Percentiles rank a stretch among this genome's conserved stretches.
Evolutionary conservation across 35 echinoderm and acorn worm genomes (phyloP).

Genomic region (Diadema setosum): DNA sequence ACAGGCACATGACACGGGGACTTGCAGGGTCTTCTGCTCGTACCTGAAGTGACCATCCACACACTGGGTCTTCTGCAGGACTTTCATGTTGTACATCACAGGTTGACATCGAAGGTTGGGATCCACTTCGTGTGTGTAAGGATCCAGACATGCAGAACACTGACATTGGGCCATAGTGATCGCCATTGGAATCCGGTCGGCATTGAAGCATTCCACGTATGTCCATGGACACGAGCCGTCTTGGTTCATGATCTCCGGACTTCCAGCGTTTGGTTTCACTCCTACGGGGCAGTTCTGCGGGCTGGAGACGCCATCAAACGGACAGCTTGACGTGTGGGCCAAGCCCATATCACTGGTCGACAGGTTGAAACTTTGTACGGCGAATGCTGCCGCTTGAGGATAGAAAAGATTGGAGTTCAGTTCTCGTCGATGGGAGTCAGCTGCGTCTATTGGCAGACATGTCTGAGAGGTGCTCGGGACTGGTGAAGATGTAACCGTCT

Average conservation of each 20-base stretch:
- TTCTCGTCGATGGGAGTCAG: not conserved
- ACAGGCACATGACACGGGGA: not conserved
- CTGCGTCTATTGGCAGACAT: not conserved
- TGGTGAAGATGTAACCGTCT: not conserved
- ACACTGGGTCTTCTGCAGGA: not conserved
- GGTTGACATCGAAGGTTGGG: not conserved
- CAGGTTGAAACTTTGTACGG: not conserved
- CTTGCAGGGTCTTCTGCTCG: not conserved
- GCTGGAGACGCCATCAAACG: not conserved
- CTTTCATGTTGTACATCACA: not conserved
- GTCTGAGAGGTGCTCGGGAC: not conserved
- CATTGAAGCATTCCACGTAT: not conserved
- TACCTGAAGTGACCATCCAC: not conserved
- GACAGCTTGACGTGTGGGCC: not conserved
- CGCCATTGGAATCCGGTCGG: not conserved
- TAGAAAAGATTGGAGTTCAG: not conserved
- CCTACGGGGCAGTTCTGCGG: not conserved
- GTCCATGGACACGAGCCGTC: not conserved
- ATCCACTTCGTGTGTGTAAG: not conserved
- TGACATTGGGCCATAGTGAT: constrained; percentile 13
- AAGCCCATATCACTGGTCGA: not conserved
- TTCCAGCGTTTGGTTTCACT: not conserved
- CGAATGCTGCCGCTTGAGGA: not conserved
- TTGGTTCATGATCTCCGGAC: not conserved
- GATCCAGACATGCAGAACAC: not conserved